These are phyloP conservation scores for Motacilla alba DNA, from an alignment of 2,113 vertebrate genomes.

Conservation along the genomic window DNA sequence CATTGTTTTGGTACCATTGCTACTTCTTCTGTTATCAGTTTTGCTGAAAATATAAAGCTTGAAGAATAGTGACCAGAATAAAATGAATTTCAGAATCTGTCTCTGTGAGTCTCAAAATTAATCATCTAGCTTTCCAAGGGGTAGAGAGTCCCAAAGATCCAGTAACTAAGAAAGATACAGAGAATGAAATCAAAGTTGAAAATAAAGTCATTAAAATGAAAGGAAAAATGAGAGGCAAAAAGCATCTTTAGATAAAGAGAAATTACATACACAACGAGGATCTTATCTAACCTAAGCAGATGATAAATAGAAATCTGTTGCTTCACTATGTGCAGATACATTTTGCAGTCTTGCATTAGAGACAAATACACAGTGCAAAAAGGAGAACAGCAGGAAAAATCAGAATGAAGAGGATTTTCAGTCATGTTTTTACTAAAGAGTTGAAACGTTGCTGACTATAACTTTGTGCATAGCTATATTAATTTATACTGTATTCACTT, in stretches of 20 bases:
- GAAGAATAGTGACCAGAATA: not conserved
- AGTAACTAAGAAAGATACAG: slow-evolving; percentile 42
- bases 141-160: slow-evolving; percentile 1
- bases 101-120: slow-evolving; percentile 23
- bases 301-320: slow-evolving; percentile 42
- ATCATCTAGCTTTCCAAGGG: not conserved
- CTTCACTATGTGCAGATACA: not conserved
- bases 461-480: not conserved
- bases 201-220: slow-evolving; percentile 64
- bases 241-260: slow-evolving; percentile 46
- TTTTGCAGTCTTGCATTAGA: not conserved
- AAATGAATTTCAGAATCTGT: slow-evolving; percentile 1
- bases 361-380: not conserved
- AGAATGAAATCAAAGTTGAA: slow-evolving; percentile 60
- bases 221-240: slow-evolving; percentile 29
- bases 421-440: not conserved
- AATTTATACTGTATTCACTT: not conserved
- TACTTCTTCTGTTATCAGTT: not conserved
- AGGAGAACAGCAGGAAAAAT: not conserved
- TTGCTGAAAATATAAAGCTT: slow-evolving; percentile 10
- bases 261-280: slow-evolving; percentile 22
- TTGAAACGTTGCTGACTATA: not conserved
- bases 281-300: slow-evolving; percentile 59
- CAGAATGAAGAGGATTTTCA: not conserved
- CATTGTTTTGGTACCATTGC: not conserved